phyloP scores from a whole-genome alignment of 2,113 vertebrate genomes.

The Dicrurus megarhynchus region DNA sequence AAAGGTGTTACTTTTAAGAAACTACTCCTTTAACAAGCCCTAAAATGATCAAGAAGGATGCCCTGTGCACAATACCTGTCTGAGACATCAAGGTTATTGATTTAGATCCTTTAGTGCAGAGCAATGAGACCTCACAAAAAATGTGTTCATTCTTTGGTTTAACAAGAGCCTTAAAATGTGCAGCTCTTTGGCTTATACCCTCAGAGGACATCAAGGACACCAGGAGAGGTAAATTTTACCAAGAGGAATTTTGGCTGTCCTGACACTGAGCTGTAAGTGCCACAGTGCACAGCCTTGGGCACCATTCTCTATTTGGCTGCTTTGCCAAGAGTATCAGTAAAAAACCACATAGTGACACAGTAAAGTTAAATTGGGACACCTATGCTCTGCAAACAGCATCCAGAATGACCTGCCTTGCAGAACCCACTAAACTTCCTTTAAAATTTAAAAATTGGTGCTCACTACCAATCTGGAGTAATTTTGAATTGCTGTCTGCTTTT shows the following conservation, averaged over 20 bases:
- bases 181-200: not conserved
- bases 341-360: not conserved
- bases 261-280: not conserved
- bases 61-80: not conserved
- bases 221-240: not conserved
- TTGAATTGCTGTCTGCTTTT: not conserved
- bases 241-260: not conserved
- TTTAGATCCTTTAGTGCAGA: not conserved
- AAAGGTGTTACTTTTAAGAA: not conserved
- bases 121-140: not conserved
- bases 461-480: not conserved
- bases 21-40: not conserved
- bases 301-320: not conserved
- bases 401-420: not conserved
- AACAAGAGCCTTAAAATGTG: not conserved
- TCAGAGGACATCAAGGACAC: not conserved
- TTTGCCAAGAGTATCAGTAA: not conserved
- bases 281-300: accelerated
- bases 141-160: not conserved
- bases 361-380: not conserved
- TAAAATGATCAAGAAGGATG: not conserved
- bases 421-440: not conserved
- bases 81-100: not conserved
- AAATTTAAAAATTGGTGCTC: not conserved
- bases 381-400: not conserved